Percentiles rank a stretch among this genome's conserved stretches.
Conservation (phyloP, 1,140 invertebrate genomes). For the Sesamia nonagrioides region DNA sequence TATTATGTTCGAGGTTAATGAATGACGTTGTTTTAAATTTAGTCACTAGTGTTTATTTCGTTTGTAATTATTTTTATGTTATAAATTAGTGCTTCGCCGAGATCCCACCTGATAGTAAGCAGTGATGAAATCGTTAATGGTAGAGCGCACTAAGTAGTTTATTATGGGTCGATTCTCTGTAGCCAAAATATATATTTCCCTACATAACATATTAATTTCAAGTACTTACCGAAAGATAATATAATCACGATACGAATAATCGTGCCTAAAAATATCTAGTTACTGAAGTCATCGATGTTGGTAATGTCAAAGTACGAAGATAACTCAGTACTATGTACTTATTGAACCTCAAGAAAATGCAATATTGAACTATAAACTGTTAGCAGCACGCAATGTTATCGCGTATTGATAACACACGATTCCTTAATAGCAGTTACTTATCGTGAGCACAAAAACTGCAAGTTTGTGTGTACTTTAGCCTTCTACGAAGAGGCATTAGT, state of each 20-base stretch:
- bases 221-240: too few species aligned
- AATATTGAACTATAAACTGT: conserved; percentile 19
- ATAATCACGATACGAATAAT: too few species aligned
- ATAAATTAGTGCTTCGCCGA: too few species aligned
- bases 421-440: background rate
- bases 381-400: conserved; percentile 8
- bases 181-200: too few species aligned
- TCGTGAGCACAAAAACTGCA: background rate
- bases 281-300: background rate
- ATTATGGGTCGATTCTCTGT: too few species aligned
- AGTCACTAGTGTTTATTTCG: background rate
- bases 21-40: background rate
- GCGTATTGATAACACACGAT: conserved; percentile 1
- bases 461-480: conserved; percentile 12
- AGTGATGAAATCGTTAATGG: too few species aligned
- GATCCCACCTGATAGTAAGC: too few species aligned
- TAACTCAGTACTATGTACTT: background rate
- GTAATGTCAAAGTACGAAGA: conserved; percentile 1
- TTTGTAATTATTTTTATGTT: too few species aligned
- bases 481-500: conserved; percentile 24
- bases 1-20: background rate
- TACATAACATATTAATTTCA: too few species aligned
- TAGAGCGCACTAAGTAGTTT: too few species aligned
- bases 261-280: too few species aligned
- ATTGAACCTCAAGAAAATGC: conserved; percentile 21